Evolutionary conservation across 1,140 invertebrate genomes (phyloP).

Genomic region (Ips typographus): DNA sequence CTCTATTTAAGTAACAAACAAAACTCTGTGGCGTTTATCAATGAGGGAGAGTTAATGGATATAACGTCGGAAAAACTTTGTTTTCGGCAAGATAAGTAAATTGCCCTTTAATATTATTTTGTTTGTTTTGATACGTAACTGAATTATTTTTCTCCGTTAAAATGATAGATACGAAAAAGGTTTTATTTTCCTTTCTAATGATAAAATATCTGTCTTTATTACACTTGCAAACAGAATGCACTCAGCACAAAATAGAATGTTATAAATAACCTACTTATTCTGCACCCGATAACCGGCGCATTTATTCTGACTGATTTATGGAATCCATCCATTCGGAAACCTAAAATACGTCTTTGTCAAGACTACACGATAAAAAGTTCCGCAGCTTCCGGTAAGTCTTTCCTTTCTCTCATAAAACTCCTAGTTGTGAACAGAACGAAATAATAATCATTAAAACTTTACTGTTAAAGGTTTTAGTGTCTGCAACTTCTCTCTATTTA

Average conservation of each 20-base stretch:
- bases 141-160: too few relatives aligned
- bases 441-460: constrained; percentile 5
- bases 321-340: constrained; percentile 1
- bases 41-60: too few relatives aligned
- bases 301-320: constrained; percentile 5
- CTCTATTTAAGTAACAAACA: too few relatives aligned
- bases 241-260: neutral
- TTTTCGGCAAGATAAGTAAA: too few relatives aligned
- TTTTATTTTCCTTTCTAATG: too few relatives aligned
- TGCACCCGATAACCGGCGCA: constrained; percentile 1
- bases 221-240: neutral
- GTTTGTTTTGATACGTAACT: too few relatives aligned
- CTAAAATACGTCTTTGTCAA: neutral
- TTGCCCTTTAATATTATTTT: too few relatives aligned
- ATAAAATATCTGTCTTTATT: too few relatives aligned
- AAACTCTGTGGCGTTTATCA: too few relatives aligned
- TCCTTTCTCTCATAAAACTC: neutral
- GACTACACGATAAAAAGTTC: neutral
- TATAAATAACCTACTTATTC: constrained; percentile 3
- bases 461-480: constrained; percentile 3
- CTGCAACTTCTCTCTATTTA: neutral
- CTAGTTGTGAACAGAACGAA: neutral
- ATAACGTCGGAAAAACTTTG: too few relatives aligned
- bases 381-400: neutral
- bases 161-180: too few relatives aligned